These are phyloP conservation scores for Diarsia mendica DNA, from an alignment of 2,888 invertebrate genomes.

Conservation along the genomic window DNA sequence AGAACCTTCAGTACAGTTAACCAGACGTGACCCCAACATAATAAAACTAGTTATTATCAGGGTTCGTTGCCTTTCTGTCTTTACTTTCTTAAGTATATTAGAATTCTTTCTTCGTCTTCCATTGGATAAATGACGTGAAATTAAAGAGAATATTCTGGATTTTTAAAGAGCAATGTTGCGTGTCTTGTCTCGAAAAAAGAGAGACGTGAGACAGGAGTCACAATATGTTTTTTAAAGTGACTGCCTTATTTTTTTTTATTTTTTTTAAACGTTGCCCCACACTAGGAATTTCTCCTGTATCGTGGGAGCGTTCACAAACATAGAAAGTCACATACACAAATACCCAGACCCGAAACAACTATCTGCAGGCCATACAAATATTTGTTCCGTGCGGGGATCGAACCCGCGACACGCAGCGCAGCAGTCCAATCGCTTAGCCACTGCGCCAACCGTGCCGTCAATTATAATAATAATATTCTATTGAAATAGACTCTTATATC, in stretches of 20 bases:
- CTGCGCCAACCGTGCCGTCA: too few relatives aligned
- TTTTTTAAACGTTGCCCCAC: too few relatives aligned
- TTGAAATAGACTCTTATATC: neutral
- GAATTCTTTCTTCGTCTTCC: constrained; percentile 69
- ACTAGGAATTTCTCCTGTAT: too few relatives aligned
- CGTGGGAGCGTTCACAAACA: too few relatives aligned
- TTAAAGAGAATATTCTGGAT: constrained; percentile 68
- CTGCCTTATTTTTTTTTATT: constrained; percentile 18
- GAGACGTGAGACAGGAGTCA: neutral
- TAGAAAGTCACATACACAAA: too few relatives aligned
- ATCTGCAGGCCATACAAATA: too few relatives aligned
- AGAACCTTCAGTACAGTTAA: constrained; percentile 54
- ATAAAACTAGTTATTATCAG: constrained; percentile 59
- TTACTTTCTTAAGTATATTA: constrained; percentile 63
- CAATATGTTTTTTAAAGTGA: constrained; percentile 32
- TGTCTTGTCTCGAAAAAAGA: constrained; percentile 21
- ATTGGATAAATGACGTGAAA: constrained; percentile 67
- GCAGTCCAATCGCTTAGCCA: too few relatives aligned
- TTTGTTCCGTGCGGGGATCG: too few relatives aligned
- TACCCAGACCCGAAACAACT: too few relatives aligned
- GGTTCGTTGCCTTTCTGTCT: constrained; percentile 69
- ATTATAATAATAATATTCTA: too few relatives aligned
- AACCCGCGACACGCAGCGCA: too few relatives aligned
- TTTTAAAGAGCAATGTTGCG: constrained; percentile 62
- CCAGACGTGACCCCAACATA: constrained; percentile 61